Conservation (phyloP, 2,888 invertebrate genomes). For the Drosophila borborema region DNA sequence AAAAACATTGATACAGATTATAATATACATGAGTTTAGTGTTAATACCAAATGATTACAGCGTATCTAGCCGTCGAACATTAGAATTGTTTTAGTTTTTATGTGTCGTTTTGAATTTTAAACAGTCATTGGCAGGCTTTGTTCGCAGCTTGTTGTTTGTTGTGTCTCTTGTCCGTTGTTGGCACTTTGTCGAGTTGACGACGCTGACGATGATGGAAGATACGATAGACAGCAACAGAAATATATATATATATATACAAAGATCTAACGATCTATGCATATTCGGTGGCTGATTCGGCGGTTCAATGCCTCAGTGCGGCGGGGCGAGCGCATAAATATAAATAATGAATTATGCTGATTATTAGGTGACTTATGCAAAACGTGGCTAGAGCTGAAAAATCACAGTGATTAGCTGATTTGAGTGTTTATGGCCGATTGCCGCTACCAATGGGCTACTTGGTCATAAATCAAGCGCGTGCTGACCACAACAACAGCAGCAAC, state of each 20-base stretch:
- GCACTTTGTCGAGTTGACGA: constrained; percentile 65
- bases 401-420: constrained; percentile 66
- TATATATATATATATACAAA: constrained; percentile 36
- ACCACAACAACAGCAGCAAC: constrained; percentile 5
- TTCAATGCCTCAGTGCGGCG: constrained; percentile 18
- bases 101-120: constrained; percentile 70
- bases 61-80: constrained; percentile 20
- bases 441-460: constrained; percentile 52
- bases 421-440: constrained; percentile 49
- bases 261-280: constrained; percentile 60
- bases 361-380: constrained; percentile 75
- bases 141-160: constrained; percentile 53
- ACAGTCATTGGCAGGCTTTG: constrained; percentile 75
- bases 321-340: constrained; percentile 64
- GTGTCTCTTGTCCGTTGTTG: constrained; percentile 53
- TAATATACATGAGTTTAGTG: background rate
- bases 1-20: background rate
- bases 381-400: constrained; percentile 58
- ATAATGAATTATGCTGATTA: constrained; percentile 76
- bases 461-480: constrained; percentile 64
- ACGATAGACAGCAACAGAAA: constrained; percentile 9
- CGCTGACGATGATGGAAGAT: constrained; percentile 52
- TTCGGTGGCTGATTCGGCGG: constrained; percentile 5
- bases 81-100: background rate
- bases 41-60: background rate